phyloP scores from a whole-genome alignment of 1,140 invertebrate genomes.

The Acromyrmex echinatior region DNA sequence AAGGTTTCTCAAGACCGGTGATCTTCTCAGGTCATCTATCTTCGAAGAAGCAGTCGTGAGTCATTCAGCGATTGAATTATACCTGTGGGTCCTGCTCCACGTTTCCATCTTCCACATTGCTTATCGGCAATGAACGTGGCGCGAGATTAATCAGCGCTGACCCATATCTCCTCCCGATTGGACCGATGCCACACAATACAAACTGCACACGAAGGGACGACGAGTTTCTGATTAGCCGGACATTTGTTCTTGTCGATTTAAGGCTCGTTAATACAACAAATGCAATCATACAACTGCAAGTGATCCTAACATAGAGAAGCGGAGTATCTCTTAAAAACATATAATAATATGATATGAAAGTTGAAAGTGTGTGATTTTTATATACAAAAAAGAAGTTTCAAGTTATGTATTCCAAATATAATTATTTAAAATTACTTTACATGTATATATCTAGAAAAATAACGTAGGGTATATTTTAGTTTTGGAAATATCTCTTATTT shows the following conservation, averaged over 20 bases:
- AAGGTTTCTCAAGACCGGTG: background rate
- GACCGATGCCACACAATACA: slow-evolving; percentile 51
- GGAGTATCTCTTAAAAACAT: background rate
- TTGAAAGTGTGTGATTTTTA: background rate
- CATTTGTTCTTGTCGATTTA: slow-evolving; percentile 26
- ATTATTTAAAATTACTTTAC: background rate
- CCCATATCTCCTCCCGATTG: slow-evolving; percentile 61
- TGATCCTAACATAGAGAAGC: background rate
- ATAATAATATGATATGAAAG: background rate
- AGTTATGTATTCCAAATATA: background rate
- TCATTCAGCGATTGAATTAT: slow-evolving; percentile 54
- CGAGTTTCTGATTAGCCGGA: slow-evolving; percentile 41
- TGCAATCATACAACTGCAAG: background rate
- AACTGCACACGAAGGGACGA: slow-evolving; percentile 17
- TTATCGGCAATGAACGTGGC: slow-evolving; percentile 48
- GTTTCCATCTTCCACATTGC: slow-evolving; percentile 34
- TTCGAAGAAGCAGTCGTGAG: slow-evolving; percentile 27
- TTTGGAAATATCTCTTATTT: background rate
- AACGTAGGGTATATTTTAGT: background rate
- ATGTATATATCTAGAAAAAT: background rate
- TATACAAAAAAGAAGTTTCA: background rate
- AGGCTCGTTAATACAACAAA: background rate
- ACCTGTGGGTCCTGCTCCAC: slow-evolving; percentile 9
- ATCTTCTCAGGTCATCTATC: slow-evolving; percentile 38
- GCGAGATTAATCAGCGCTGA: slow-evolving; percentile 57